Base-by-base conservation (phyloP, 1,140 invertebrate genomes). In the Nixonia krombeini region DNA sequence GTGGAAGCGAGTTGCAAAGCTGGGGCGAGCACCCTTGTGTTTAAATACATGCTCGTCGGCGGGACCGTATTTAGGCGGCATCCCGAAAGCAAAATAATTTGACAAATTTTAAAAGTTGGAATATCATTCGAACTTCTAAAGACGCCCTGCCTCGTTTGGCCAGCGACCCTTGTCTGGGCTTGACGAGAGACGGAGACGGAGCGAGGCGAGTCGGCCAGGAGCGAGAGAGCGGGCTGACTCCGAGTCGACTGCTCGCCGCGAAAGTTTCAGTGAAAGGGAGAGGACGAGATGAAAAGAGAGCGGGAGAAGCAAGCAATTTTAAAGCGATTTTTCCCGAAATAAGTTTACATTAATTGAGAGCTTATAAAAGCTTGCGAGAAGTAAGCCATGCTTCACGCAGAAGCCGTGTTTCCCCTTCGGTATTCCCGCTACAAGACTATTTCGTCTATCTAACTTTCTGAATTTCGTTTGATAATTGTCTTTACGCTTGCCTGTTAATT, bases 71-170 rank as follows among this genome's bases (percentile, higher is more conserved):
- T 75, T 74, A 76, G 70, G 49, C 65, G 63, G 70, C 65, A 65
- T 68, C 63, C 61, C 76, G 67, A 76, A 66, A 75, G 70, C 73
- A 70, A 80, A 79, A 79, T 78, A 79, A 82, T 82, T 80, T 79
- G 78, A 80, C 76, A 82, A 80, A 80, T 82, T 80, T 80, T 79
- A 79, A 78, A 75, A 79, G 78, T 76, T 75, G 66, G 73, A 82
- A 79, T 82, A 79, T 75, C 73, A 73, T 68, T 72, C 58, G 65
- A 79, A 80, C 68, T 81, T 79, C 44, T 73, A 70, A 78, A 79
- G 77, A 67, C 75, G 65, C 61, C 49, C 52, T 50, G 55, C 44
- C 26, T 58, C 28, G 33, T 66, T 51, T 40, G 51, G 44, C 42
- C 28, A 23, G 12, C 13, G 26, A 56, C 58, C 38, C 52, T 55